Conservation (phyloP, 37 sponge, comb jelly and placozoan genomes). For the Tethya wilhelma region DNA sequence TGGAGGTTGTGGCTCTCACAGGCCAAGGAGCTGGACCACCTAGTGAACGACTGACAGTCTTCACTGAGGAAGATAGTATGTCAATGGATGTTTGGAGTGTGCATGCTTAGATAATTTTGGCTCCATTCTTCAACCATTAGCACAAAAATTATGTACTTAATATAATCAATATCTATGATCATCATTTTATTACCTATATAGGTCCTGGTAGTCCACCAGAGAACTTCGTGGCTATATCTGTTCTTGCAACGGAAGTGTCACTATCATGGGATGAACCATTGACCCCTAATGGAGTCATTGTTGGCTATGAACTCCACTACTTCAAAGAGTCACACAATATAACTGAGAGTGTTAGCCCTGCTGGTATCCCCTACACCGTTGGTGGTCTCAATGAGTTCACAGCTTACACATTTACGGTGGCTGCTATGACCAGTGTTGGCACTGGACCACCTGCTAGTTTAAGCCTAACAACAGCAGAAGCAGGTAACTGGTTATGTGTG, state of each 20-base stretch:
- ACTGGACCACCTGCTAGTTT: slow-evolving; percentile 17
- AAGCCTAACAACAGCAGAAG: slow-evolving; percentile 10
- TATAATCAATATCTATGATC: no score
- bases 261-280: slow-evolving; percentile 39
- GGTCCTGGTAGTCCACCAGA: not conserved
- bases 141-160: no score
- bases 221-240: not conserved
- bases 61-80: not conserved
- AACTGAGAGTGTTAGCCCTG: slow-evolving; percentile 1
- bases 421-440: slow-evolving; percentile 41
- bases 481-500: no score
- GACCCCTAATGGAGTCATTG: slow-evolving; percentile 38
- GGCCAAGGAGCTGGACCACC: not conserved
- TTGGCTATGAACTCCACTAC: slow-evolving; percentile 16
- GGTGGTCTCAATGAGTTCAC: slow-evolving; percentile 44
- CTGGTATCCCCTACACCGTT: slow-evolving; percentile 5
- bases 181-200: no score
- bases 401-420: slow-evolving; percentile 34
- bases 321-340: not conserved
- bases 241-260: slow-evolving; percentile 7
- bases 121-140: no score
- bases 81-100: no score
- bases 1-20: slow-evolving; percentile 26
- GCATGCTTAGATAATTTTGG: no score
- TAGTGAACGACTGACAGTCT: not conserved